Evolutionary conservation across 2,797 vertebrate genomes (phyloP).

Genomic region (Serranus cabrilla): DNA sequence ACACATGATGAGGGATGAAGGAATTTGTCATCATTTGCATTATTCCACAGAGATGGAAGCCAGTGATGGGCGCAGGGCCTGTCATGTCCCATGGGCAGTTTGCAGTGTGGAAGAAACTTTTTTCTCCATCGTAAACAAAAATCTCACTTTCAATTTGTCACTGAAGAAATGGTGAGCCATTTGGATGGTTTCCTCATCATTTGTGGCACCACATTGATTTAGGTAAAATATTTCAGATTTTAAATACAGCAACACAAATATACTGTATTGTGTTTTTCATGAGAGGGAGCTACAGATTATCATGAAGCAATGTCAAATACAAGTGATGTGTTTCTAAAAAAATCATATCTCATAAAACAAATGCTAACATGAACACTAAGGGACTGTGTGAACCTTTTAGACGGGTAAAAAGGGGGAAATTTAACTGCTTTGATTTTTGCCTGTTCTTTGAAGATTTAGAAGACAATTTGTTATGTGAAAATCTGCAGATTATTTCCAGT

Average conservation of each 20-base stretch:
- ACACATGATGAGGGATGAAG: constrained; percentile 90
- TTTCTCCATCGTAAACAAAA: constrained; percentile 86
- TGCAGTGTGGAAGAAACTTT: constrained; percentile 79
- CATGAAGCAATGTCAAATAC: background rate
- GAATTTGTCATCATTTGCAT: constrained; percentile 95
- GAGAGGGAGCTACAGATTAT: background rate
- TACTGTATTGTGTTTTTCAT: background rate
- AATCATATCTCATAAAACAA: no score
- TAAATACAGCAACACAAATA: background rate
- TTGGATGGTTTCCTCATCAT: background rate
- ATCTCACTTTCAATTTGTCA: constrained; percentile 86
- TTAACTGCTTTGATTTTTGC: no score
- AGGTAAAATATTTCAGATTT: background rate
- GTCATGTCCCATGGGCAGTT: constrained; percentile 91
- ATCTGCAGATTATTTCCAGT: no score
- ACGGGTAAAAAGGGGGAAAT: no score
- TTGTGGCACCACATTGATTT: background rate
- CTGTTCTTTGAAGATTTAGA: no score
- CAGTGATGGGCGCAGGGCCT: constrained; percentile 85
- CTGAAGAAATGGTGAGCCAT: constrained; percentile 45
- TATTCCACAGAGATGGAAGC: constrained; percentile 89
- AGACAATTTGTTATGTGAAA: no score
- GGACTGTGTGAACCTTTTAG: no score
- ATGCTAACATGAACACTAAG: no score
- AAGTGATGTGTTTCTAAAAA: no score